phyloP scores from a whole-genome alignment of 2,888 invertebrate species.

The Philereme transversata region DNA sequence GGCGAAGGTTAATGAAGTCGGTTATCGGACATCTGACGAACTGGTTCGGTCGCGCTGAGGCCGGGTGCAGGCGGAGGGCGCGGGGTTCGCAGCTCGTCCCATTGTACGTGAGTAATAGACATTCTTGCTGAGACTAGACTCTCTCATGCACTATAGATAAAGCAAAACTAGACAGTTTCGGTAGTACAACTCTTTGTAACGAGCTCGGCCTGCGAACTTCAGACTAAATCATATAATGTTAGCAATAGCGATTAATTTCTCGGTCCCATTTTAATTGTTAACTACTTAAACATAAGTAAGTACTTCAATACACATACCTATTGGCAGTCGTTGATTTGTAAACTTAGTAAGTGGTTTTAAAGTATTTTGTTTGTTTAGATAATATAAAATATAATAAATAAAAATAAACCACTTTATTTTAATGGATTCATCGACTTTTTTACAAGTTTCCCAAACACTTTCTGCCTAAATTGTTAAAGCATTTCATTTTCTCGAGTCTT shows the following conservation, averaged over 20 bases:
- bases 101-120: constrained; percentile 44
- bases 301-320: no score
- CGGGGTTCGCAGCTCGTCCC: constrained; percentile 18
- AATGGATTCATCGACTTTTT: no score
- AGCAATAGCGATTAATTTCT: no score
- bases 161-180: constrained; percentile 24
- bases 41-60: constrained; percentile 4
- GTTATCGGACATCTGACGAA: constrained; percentile 70
- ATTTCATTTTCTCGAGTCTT: neutral
- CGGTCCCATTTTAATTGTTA: no score
- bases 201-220: constrained; percentile 24
- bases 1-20: constrained; percentile 75
- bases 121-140: constrained; percentile 36
- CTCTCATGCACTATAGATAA: constrained; percentile 28
- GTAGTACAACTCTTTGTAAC: constrained; percentile 29
- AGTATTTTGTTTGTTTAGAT: no score
- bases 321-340: no score
- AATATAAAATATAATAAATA: no score
- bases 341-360: no score
- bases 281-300: no score
- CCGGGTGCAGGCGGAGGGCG: neutral
- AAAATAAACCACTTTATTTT: no score
- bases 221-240: neutral
- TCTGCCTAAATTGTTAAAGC: neutral
- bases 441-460: no score